Conservation (phyloP, 2,888 invertebrate genomes). For the Artemia sinica region DNA sequence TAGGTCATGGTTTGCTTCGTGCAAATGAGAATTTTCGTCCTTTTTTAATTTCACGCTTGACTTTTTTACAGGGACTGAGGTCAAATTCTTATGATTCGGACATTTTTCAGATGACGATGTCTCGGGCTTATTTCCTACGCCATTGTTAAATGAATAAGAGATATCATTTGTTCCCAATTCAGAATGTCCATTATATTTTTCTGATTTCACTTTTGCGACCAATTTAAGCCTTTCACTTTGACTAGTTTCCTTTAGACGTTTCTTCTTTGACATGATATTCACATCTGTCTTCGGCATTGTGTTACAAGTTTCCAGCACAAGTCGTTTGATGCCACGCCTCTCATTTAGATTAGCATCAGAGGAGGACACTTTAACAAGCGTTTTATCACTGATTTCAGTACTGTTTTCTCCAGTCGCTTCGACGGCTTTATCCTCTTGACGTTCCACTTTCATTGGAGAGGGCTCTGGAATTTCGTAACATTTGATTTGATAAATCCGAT, state of each 20-base stretch:
- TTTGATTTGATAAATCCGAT: constrained; percentile 6
- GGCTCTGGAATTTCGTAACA: not conserved
- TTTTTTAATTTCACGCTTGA: too few relatives aligned
- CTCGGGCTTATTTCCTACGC: too few relatives aligned
- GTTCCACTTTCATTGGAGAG: not conserved
- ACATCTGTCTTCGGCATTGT: not conserved
- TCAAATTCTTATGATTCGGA: too few relatives aligned
- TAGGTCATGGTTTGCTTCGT: not conserved
- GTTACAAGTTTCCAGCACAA: not conserved
- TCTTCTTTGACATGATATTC: not conserved
- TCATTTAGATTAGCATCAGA: not conserved
- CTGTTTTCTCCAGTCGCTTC: not conserved
- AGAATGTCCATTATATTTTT: not conserved
- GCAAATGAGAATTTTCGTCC: too few relatives aligned
- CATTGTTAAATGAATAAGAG: too few relatives aligned
- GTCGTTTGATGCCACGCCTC: constrained; percentile 1
- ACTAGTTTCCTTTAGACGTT: not conserved
- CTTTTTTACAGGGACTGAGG: too few relatives aligned
- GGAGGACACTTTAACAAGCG: not conserved
- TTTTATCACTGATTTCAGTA: not conserved
- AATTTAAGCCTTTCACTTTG: constrained; percentile 8
- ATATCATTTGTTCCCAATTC: too few relatives aligned
- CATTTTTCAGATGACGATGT: too few relatives aligned
- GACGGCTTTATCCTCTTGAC: not conserved
- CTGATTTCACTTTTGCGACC: constrained; percentile 1